These are phyloP conservation scores for Ceriagrion tenellum DNA, from an alignment of 2,888 invertebrate species.

Conservation along the genomic window DNA sequence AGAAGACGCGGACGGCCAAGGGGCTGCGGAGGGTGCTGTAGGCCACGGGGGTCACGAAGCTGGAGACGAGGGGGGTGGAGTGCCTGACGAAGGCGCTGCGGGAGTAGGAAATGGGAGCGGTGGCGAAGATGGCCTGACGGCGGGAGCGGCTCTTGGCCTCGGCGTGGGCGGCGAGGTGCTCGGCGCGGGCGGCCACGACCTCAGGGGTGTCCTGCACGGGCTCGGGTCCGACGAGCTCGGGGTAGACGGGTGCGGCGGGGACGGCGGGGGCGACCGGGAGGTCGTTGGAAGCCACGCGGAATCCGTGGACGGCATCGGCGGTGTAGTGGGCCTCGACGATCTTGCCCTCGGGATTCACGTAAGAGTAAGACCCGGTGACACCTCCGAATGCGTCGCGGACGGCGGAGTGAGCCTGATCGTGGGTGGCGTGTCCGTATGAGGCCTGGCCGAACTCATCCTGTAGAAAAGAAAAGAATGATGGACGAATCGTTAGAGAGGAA, in stretches of 20 bases:
- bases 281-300: slow-evolving; percentile 78
- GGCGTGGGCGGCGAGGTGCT: slow-evolving; percentile 76
- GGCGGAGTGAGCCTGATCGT: slow-evolving; percentile 76
- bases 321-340: slow-evolving; percentile 76
- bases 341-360: slow-evolving; percentile 78
- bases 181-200: slow-evolving; percentile 78
- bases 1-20: slow-evolving; percentile 76
- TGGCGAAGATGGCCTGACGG: slow-evolving; percentile 57
- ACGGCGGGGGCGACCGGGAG: slow-evolving; percentile 74
- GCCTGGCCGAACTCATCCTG: slow-evolving; percentile 76
- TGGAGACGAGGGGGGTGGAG: slow-evolving; percentile 67
- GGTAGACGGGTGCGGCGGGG: slow-evolving; percentile 72
- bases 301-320: slow-evolving; percentile 77
- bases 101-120: background rate
- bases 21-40: slow-evolving; percentile 74
- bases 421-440: slow-evolving; percentile 76
- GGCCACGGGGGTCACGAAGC: slow-evolving; percentile 72
- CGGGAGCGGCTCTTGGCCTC: slow-evolving; percentile 74
- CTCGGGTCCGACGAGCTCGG: slow-evolving; percentile 69
- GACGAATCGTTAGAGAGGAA: background rate
- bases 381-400: slow-evolving; percentile 77
- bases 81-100: slow-evolving; percentile 44
- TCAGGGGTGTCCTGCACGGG: slow-evolving; percentile 73
- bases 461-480: background rate
- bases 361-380: slow-evolving; percentile 78